Conservation (phyloP, 2,113 vertebrate genomes). For the Gnathonemus longibarbis region DNA sequence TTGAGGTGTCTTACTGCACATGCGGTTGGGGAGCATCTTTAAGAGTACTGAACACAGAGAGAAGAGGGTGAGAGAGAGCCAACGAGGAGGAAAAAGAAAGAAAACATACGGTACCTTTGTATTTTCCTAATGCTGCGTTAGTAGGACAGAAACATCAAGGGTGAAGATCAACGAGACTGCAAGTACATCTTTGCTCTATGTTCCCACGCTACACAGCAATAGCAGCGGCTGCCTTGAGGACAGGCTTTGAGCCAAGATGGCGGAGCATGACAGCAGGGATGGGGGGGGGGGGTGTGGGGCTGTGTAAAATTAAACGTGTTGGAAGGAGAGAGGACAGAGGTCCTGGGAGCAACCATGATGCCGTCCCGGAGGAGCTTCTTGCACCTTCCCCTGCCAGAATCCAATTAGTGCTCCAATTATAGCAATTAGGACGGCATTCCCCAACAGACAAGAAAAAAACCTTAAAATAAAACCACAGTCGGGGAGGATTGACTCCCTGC, state of each 20-base stretch:
- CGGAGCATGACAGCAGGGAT: neutral
- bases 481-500: neutral
- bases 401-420: slow-evolving; percentile 31
- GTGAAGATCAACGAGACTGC: slow-evolving; percentile 17
- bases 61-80: neutral
- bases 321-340: slow-evolving; percentile 25
- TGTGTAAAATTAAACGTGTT: slow-evolving; percentile 15
- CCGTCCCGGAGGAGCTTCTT: slow-evolving; percentile 28
- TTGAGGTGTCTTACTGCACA: neutral
- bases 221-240: neutral
- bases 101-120: slow-evolving; percentile 84
- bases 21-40: neutral
- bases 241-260: slow-evolving; percentile 12
- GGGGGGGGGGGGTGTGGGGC: neutral
- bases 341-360: slow-evolving; percentile 29
- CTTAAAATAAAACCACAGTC: slow-evolving; percentile 4
- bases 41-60: neutral
- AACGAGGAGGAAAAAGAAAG: slow-evolving; percentile 27
- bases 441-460: slow-evolving; percentile 15
- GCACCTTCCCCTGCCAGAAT: slow-evolving; percentile 26
- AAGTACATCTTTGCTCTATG: neutral
- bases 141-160: slow-evolving; percentile 62
- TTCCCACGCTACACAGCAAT: neutral
- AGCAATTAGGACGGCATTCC: slow-evolving; percentile 30
- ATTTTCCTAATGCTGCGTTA: slow-evolving; percentile 99